Evolutionary conservation across 1,140 invertebrate species (phyloP), one percentile per base, ranked within the genome.

Genomic region (Subanguina moxae): DNA sequence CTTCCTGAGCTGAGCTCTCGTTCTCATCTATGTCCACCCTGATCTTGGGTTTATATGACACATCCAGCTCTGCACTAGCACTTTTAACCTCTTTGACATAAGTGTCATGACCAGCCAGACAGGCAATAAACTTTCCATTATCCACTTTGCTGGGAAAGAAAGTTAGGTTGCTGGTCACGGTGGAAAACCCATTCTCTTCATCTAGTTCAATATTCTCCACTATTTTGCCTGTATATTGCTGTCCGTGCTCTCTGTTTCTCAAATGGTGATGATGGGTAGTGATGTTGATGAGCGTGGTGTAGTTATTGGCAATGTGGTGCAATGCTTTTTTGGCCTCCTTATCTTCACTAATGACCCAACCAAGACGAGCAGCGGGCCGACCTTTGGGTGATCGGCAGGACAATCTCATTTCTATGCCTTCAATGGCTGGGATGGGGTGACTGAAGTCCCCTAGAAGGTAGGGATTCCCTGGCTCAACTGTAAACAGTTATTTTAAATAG

Each of bases 291-390:
- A 15, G n/a, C 3, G n/a, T 7, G 48, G 3, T 46, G 48, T 32
- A 48, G 59, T 65, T 38, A 45, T 19, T 57, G 17, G 45, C 15
- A 21, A 68, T 64, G 57, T 62, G 27, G 23, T 19, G 45, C 28
- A 68, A 19, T 38, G 64, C 23, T 62, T 56, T 68, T 32, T 65
- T 61, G n/a, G 61, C 66, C 15, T 65, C 19, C 46, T 59, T 30
- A 42, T 68, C 58, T 43, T 63, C 61, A n/a, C 58, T 59, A 21
- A 68, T 23, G 28, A 63, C 66, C 66, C 66, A 68, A 15, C 61
- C 59, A 23, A 68, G 38, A n/a, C 57, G 61, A 42, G 66, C 66
- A 21, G 66, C 11, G 17, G 66, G 66, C 21, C 62, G 65, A 45
- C 66, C 66, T 28, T 11, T 58, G 0, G 56, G n/a, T 23, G 56